Conservation (phyloP, 2,113 vertebrate genomes). For the Apodemus speciosus region DNA sequence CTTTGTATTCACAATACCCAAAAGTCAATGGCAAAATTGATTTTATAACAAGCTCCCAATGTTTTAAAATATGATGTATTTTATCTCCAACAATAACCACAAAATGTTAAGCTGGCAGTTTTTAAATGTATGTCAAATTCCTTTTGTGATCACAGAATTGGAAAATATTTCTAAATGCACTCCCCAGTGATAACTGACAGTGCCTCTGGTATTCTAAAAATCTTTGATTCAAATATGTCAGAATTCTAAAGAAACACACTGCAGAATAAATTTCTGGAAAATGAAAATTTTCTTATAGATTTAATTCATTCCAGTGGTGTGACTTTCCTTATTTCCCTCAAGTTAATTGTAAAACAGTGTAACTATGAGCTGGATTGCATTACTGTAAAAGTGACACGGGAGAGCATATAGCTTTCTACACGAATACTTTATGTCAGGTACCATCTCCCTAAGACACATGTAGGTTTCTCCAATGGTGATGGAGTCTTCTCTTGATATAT, state of each 20-base stretch:
- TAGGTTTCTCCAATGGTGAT: not conserved
- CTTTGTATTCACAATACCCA: constrained; percentile 46
- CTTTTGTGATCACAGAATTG: constrained; percentile 62
- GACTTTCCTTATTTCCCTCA: constrained; percentile 45
- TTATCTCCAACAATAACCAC: constrained; percentile 53
- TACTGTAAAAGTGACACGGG: constrained; percentile 12
- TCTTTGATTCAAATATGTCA: constrained; percentile 55
- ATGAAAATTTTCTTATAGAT: constrained; percentile 52
- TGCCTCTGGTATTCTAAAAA: constrained; percentile 20
- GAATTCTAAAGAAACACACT: constrained; percentile 46
- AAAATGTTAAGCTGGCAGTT: constrained; percentile 60
- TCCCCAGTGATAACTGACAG: constrained; percentile 52
- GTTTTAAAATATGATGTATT: constrained; percentile 59
- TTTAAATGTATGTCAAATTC: constrained; percentile 55
- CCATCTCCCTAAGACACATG: not conserved
- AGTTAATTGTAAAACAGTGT: constrained; percentile 67
- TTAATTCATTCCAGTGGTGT: constrained; percentile 52
- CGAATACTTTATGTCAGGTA: not conserved
- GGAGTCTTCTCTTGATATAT: constrained; percentile 21
- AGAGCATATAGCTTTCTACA: not conserved
- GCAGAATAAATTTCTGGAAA: constrained; percentile 60
- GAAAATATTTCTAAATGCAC: constrained; percentile 63
- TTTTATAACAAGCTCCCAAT: constrained; percentile 31
- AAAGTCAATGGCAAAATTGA: constrained; percentile 58
- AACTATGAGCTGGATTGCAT: constrained; percentile 56